Conservation (phyloP, 1,140 invertebrate species). For the Drosophila baimaii region DNA sequence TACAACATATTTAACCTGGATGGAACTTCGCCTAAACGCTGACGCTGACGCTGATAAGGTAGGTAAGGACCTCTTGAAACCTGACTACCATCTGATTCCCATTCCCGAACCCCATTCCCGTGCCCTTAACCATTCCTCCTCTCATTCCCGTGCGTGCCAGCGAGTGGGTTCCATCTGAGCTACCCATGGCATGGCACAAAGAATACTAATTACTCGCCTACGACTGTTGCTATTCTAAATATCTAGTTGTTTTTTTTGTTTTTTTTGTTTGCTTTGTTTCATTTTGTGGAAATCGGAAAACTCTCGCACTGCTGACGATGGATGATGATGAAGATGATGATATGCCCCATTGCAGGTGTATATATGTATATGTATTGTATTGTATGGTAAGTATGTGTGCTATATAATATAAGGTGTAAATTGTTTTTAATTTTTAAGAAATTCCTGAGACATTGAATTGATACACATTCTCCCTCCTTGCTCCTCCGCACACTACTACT, state of each 20-base stretch:
- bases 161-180: slow-evolving; percentile 6
- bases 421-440: slow-evolving; percentile 60
- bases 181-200: slow-evolving; percentile 57
- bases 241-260: slow-evolving; percentile 5
- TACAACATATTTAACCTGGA: slow-evolving; percentile 34
- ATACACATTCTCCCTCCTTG: slow-evolving; percentile 47
- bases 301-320: slow-evolving; percentile 24
- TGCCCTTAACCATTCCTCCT: slow-evolving; percentile 2
- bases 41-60: slow-evolving; percentile 45
- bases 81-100: slow-evolving; percentile 12
- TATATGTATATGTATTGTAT: slow-evolving; percentile 22
- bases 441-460: slow-evolving; percentile 82
- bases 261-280: slow-evolving; percentile 6
- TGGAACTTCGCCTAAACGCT: slow-evolving; percentile 56
- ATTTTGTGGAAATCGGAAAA: slow-evolving; percentile 34
- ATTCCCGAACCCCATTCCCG: background rate
- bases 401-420: slow-evolving; percentile 28
- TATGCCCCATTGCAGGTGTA: slow-evolving; percentile 24
- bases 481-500: slow-evolving; percentile 8
- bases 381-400: slow-evolving; percentile 26
- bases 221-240: slow-evolving; percentile 24
- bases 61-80: slow-evolving; percentile 12
- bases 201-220: slow-evolving; percentile 51
- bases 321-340: slow-evolving; percentile 23
- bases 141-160: background rate